These are phyloP conservation scores for Synergus itoensis DNA, from an alignment of 2,888 invertebrate genomes.

Conservation along the genomic window DNA sequence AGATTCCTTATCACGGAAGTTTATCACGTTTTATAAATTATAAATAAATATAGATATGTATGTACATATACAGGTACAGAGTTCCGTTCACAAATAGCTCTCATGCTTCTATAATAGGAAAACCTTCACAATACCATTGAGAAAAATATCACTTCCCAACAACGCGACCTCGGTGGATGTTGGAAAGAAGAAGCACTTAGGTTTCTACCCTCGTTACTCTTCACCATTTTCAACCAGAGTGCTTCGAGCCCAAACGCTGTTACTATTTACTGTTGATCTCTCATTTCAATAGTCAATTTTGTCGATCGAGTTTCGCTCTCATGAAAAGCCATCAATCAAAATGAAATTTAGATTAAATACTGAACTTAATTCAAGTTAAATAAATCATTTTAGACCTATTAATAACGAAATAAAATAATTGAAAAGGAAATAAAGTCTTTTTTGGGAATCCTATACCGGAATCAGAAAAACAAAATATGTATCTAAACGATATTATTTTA, in stretches of 20 bases:
- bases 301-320: slow-evolving; percentile 46
- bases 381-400: neutral
- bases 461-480: too few species aligned
- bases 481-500: neutral
- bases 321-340: slow-evolving; percentile 16
- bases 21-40: slow-evolving; percentile 39
- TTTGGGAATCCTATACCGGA: neutral
- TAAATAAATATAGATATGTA: slow-evolving; percentile 49
- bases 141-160: slow-evolving; percentile 64
- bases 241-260: slow-evolving; percentile 74
- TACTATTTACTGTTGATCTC: slow-evolving; percentile 49
- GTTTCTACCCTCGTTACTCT: slow-evolving; percentile 59
- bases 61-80: slow-evolving; percentile 70
- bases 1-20: slow-evolving; percentile 43
- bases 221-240: slow-evolving; percentile 67
- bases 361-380: neutral
- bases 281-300: slow-evolving; percentile 42
- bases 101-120: slow-evolving; percentile 70
- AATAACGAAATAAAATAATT: neutral
- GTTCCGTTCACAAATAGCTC: slow-evolving; percentile 72
- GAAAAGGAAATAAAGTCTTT: neutral
- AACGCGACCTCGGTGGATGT: slow-evolving; percentile 66
- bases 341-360: neutral
- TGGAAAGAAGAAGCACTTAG: slow-evolving; percentile 71
- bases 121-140: slow-evolving; percentile 60